Evolutionary conservation across 2,888 invertebrate genomes (phyloP).

Genomic region (Alcis repandata): DNA sequence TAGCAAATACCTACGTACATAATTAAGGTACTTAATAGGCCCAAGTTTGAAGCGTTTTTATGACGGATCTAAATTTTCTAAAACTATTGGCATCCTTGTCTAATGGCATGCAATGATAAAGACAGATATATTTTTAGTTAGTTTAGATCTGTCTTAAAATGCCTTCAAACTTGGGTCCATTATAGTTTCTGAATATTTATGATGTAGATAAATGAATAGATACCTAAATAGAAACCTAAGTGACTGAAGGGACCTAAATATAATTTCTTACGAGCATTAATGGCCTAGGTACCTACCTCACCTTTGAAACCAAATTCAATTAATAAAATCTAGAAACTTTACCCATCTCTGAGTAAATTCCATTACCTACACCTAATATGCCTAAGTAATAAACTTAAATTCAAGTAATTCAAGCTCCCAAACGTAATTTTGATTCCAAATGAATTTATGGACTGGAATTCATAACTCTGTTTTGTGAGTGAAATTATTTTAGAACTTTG

Average conservation of each 20-base stretch:
- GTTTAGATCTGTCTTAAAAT: too few relatives aligned
- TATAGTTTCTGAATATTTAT: background rate
- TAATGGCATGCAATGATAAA: too few relatives aligned
- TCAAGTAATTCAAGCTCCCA: constrained; percentile 22
- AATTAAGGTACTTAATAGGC: too few relatives aligned
- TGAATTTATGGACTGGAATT: constrained; percentile 28
- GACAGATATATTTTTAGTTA: too few relatives aligned
- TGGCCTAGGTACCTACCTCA: constrained; percentile 2
- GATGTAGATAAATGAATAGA: too few relatives aligned
- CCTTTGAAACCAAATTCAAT: constrained; percentile 26
- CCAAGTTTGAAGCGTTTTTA: too few relatives aligned
- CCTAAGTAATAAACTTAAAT: constrained; percentile 29
- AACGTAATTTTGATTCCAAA: constrained; percentile 28
- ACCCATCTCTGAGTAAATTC: constrained; percentile 26
- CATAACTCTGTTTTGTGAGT: constrained; percentile 10
- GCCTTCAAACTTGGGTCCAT: too few relatives aligned
- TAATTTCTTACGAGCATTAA: background rate
- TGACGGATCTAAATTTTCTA: too few relatives aligned
- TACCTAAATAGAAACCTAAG: background rate
- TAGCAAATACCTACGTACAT: too few relatives aligned
- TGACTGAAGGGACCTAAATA: background rate
- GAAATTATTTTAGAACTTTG: background rate
- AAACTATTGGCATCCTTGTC: too few relatives aligned
- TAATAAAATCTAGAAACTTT: constrained; percentile 33
- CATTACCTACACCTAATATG: constrained; percentile 31